These are phyloP conservation scores for Fissipunctia ypsillon DNA, from an alignment of 2,888 invertebrate species.

Conservation along the genomic window DNA sequence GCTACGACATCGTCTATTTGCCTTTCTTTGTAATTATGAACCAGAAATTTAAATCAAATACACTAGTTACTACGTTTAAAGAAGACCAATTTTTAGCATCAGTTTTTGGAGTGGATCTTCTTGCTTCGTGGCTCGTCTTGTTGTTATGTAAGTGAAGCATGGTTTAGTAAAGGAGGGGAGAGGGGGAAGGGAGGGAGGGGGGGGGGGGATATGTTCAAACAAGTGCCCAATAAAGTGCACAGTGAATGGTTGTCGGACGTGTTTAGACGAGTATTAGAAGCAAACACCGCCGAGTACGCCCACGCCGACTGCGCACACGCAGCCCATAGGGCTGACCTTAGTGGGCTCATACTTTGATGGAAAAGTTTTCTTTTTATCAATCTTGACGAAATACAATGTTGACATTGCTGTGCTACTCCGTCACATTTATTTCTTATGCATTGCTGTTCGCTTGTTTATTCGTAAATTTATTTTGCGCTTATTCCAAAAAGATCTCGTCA, in stretches of 20 bases:
- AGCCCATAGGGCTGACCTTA: conserved; percentile 46
- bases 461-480: no score
- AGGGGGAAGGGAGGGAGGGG: background rate
- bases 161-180: background rate
- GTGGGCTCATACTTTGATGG: background rate
- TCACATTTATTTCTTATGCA: no score
- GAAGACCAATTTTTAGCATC: no score
- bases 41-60: no score
- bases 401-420: no score
- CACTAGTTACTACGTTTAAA: no score
- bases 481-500: no score
- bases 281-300: conserved; percentile 64
- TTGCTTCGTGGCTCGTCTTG: background rate
- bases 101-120: conserved; percentile 4
- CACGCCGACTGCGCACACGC: conserved; percentile 58
- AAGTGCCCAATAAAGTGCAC: conserved; percentile 66
- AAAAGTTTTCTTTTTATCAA: background rate
- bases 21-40: no score
- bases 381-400: no score
- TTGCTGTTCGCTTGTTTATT: no score
- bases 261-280: conserved; percentile 66
- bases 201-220: conserved; percentile 38
- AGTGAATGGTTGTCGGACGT: conserved; percentile 61
- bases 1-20: no score
- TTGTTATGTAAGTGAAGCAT: background rate